phyloP scores from a whole-genome alignment of 2,888 invertebrate genomes.

The Pandemis heparana region DNA sequence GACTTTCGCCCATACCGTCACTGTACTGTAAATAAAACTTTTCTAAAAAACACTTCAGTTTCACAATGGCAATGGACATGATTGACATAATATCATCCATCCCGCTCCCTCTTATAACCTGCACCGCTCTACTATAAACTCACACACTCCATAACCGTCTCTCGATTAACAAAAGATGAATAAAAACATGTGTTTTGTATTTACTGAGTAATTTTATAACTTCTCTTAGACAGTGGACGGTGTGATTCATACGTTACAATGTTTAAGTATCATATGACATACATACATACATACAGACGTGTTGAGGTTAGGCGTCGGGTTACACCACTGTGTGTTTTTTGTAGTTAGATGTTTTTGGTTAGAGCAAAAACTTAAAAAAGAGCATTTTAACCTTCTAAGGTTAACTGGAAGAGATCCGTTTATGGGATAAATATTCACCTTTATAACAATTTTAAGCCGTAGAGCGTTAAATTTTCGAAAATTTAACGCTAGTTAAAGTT shows the following conservation, averaged over 20 bases:
- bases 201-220: constrained; percentile 39
- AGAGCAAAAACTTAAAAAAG: too few relatives aligned
- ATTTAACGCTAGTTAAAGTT: too few relatives aligned
- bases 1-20: too few relatives aligned
- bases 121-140: constrained; percentile 23
- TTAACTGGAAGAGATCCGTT: too few relatives aligned
- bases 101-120: constrained; percentile 46
- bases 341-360: too few relatives aligned
- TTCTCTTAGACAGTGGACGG: constrained; percentile 33
- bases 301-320: constrained; percentile 25
- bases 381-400: too few relatives aligned
- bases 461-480: too few relatives aligned
- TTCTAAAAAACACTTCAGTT: too few relatives aligned
- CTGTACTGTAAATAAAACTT: too few relatives aligned
- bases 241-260: constrained; percentile 31
- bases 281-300: constrained; percentile 6
- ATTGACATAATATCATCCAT: neutral
- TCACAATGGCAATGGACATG: neutral
- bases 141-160: constrained; percentile 33
- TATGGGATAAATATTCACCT: too few relatives aligned
- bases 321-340: constrained; percentile 15
- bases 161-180: constrained; percentile 41
- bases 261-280: constrained; percentile 21
- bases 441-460: too few relatives aligned
- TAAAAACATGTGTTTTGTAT: constrained; percentile 35